A percentile compares a stretch with the other conserved stretches of the same genome.
These are phyloP conservation scores for Sander lucioperca DNA, from an alignment of 2,113 vertebrate species.

Conservation along the genomic window DNA sequence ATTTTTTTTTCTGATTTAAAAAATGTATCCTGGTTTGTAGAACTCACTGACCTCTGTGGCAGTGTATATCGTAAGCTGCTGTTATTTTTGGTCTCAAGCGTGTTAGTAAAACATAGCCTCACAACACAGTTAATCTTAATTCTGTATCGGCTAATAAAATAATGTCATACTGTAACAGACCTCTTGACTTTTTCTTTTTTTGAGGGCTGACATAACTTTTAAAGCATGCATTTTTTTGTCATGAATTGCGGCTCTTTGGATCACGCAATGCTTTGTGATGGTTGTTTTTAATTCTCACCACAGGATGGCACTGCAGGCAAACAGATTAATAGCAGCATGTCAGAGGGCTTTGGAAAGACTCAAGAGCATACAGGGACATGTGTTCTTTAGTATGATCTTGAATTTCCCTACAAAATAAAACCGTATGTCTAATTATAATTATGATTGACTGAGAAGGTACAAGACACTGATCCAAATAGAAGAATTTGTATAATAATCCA, in stretches of 20 bases:
- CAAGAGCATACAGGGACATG: conserved; percentile 16
- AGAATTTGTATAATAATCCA: conserved; percentile 26
- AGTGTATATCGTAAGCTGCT: conserved; percentile 50
- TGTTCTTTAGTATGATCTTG: conserved; percentile 20
- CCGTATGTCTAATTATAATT: not conserved
- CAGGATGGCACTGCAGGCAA: conserved; percentile 57
- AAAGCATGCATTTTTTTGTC: not conserved
- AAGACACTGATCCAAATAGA: not conserved
- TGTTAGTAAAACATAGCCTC: conserved; percentile 50
- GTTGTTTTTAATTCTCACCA: conserved; percentile 29
- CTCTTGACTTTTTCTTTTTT: not conserved
- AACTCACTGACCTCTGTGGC: conserved; percentile 39
- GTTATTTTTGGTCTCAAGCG: conserved; percentile 39
- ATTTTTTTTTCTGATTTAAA: conserved; percentile 24
- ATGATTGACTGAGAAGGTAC: not conserved
- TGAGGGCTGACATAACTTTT: not conserved
- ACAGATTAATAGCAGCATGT: not conserved
- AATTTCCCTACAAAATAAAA: conserved; percentile 10
- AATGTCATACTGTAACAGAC: conserved; percentile 29
- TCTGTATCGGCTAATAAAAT: conserved; percentile 75
- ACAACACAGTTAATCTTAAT: conserved; percentile 44
- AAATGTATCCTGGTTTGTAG: conserved; percentile 33
- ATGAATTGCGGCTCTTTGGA: no score
- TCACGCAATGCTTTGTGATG: not conserved
- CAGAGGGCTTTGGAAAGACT: not conserved